Evolutionary conservation across 2,888 invertebrate genomes (phyloP), one percentile per base, ranked within the genome.

Genomic region (Protonemura montana): DNA sequence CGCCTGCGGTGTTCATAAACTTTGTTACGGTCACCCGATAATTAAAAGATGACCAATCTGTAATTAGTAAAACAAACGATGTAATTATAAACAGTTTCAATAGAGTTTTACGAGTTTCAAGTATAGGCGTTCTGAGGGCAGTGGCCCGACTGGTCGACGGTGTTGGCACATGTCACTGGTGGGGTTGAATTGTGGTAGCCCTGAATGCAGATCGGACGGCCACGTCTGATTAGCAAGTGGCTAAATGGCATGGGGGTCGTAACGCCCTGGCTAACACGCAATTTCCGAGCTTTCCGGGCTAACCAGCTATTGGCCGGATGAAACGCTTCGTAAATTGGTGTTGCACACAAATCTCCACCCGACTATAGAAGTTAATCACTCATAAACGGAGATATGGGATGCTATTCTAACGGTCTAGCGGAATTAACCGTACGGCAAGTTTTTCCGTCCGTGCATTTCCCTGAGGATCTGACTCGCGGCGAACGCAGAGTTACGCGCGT

Each of bases 371-470:
- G 59, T 59, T 59, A 59, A 59, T 59, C 59, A 59, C 59, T 59
- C 59, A 59, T 59, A 59, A 59, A 59, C 59, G 59, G 59, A 21
- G 59, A 59, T 59, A 59, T 21, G 59, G 21, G 59, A 59, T 21
- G 59, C 16, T 59, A 59, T 59, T 59, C 59, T 21, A 21, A 59
- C 21, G 59, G 59, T 10, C 59, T 10, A 10, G 21, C 59, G 16
- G 59, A 59, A 59, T 59, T 59, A 59, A 59, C 59, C 59, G 59
- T 21, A 59, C 59, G 59, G 59, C 59, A 59, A 59, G 59, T 59
- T 59, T 59, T 59, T 59, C 59, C 59, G n/a, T n/a, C 21, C 59
- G 59, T 35, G 10, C 59, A 59, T 59, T 59, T 59, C 59, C 59
- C 59, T 59, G 21, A 59, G 59, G 59, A 59, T 59, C 16, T 21